Conservation (phyloP, 2,797 vertebrate genomes). For the Cossypha polioptera region DNA sequence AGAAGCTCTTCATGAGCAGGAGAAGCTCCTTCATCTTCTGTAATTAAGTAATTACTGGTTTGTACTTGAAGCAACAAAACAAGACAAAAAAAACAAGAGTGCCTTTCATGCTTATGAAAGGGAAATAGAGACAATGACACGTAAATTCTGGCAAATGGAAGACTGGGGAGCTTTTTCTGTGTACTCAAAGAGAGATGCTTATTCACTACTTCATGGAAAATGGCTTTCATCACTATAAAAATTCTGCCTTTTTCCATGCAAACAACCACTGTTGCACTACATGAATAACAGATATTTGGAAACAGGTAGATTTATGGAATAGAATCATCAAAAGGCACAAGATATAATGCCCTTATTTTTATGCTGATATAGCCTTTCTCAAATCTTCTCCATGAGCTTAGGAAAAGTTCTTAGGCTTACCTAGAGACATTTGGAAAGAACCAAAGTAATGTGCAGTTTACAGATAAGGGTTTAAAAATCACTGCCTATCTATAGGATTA, state of each 20-base stretch:
- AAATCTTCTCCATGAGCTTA: neutral
- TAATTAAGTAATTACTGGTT: neutral
- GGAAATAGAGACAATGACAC: neutral
- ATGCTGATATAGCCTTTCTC: neutral
- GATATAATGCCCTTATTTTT: neutral
- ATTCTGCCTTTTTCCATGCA: neutral
- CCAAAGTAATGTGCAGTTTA: conserved; percentile 11
- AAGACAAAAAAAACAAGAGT: neutral
- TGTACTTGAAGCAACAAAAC: neutral
- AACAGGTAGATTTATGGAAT: neutral
- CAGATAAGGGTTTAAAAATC: conserved; percentile 36
- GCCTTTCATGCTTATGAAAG: neutral
- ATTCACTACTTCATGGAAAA: neutral
- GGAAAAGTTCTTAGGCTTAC: neutral
- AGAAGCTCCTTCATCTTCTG: neutral
- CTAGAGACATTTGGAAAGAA: neutral
- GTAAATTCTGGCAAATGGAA: neutral
- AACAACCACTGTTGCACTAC: neutral
- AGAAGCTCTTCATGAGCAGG: neutral
- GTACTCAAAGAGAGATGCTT: neutral
- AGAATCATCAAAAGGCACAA: neutral
- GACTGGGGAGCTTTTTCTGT: neutral
- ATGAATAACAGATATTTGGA: neutral
- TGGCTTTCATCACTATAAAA: neutral
- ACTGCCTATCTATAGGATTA: neutral